A percentile compares a stretch with the other conserved stretches of the same genome.
These are phyloP conservation scores for Acanthacorydalis orientalis DNA, from an alignment of 2,888 invertebrate species.

Conservation along the genomic window DNA sequence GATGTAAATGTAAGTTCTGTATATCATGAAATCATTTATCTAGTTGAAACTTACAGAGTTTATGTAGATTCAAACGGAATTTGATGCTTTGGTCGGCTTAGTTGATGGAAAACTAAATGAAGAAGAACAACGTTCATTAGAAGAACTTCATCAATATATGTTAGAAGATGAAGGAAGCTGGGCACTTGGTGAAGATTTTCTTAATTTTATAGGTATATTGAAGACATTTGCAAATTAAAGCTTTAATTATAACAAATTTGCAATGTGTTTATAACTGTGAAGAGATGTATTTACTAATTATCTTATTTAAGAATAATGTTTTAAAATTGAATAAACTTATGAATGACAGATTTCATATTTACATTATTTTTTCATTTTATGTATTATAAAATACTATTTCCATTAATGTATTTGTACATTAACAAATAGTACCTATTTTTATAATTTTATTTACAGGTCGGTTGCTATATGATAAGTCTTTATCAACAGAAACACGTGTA, in stretches of 20 bases:
- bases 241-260: no score
- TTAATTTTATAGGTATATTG: constrained; percentile 53
- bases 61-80: constrained; percentile 47
- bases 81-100: constrained; percentile 49
- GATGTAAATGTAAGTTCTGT: constrained; percentile 42
- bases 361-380: neutral
- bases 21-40: neutral
- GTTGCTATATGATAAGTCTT: constrained; percentile 39
- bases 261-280: no score
- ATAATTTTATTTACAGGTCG: constrained; percentile 28
- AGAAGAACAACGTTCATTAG: constrained; percentile 59
- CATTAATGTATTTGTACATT: neutral
- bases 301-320: no score
- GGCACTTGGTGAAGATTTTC: constrained; percentile 80
- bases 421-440: neutral
- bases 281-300: neutral
- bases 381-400: neutral
- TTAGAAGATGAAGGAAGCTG: constrained; percentile 81
- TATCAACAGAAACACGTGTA: constrained; percentile 43
- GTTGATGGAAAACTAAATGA: constrained; percentile 54
- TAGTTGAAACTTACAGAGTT: neutral
- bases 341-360: no score
- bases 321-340: no score
- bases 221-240: neutral
- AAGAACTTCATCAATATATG: constrained; percentile 76